Percentiles rank a stretch among this genome's conserved stretches.
These are phyloP conservation scores for Gryon sp. DNA, from an alignment of 1,140 invertebrate species.

Conservation along the genomic window DNA sequence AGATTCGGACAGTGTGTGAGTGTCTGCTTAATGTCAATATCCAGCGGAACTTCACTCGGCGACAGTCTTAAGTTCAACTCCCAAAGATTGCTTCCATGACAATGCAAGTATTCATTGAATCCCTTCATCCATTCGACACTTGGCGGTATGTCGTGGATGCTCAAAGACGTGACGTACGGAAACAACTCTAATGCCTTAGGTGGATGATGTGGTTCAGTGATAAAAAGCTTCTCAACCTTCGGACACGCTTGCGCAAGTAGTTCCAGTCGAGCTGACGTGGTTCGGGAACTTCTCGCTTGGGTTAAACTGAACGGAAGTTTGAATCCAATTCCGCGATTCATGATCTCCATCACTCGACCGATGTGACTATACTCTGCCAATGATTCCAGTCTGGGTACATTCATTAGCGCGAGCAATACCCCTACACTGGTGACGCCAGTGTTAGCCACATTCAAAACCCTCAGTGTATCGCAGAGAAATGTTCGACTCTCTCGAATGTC, in stretches of 20 bases:
- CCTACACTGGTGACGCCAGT: slow-evolving; percentile 77
- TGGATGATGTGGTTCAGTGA: slow-evolving; percentile 77
- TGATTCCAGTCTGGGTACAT: slow-evolving; percentile 76
- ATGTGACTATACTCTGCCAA: slow-evolving; percentile 79
- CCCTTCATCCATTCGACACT: slow-evolving; percentile 74
- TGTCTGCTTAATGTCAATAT: slow-evolving; percentile 74
- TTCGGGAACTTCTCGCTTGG: slow-evolving; percentile 72
- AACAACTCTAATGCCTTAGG: slow-evolving; percentile 74
- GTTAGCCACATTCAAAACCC: slow-evolving; percentile 77
- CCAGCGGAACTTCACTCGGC: slow-evolving; percentile 66
- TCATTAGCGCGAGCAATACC: slow-evolving; percentile 74
- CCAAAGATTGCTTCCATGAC: slow-evolving; percentile 70
- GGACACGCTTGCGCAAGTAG: slow-evolving; percentile 77
- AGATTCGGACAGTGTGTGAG: slow-evolving; percentile 73
- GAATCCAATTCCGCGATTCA: slow-evolving; percentile 69
- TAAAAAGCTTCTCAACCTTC: slow-evolving; percentile 73
- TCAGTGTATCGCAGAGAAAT: slow-evolving; percentile 74
- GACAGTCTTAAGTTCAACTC: slow-evolving; percentile 74
- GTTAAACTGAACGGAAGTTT: slow-evolving; percentile 73
- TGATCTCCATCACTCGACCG: slow-evolving; percentile 76
- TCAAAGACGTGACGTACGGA: slow-evolving; percentile 75
- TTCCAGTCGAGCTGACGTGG: slow-evolving; percentile 72
- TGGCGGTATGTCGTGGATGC: slow-evolving; percentile 73
- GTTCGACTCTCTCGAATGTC: slow-evolving; percentile 77
- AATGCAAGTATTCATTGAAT: slow-evolving; percentile 75